Percentiles rank a stretch among this genome's conserved stretches.
Evolutionary conservation across 2,113 vertebrate genomes (phyloP).

Genomic region (Oreocharis arfaki): DNA sequence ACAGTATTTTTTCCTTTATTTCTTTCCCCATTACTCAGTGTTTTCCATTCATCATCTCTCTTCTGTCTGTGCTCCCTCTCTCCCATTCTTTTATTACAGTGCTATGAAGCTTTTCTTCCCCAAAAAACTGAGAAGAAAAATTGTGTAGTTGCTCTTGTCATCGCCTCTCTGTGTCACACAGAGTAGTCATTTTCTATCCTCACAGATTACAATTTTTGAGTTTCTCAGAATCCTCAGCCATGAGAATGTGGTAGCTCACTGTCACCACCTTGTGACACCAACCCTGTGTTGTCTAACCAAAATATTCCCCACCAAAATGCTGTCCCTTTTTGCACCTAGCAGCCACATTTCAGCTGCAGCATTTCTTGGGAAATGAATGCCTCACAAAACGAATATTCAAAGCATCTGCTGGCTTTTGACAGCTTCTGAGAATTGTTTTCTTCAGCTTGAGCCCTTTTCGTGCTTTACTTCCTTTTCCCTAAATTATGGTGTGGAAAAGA

Average conservation of each 20-base stretch:
- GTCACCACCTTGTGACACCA: neutral
- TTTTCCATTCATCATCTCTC: neutral
- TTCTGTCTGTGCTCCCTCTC: neutral
- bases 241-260: neutral
- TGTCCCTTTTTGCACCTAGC: neutral
- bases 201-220: neutral
- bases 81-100: neutral
- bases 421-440: neutral
- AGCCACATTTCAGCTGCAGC: neutral
- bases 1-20: neutral
- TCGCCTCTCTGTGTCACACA: neutral
- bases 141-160: neutral
- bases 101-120: neutral
- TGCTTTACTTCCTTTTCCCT: neutral
- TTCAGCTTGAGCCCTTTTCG: neutral
- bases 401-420: neutral
- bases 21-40: neutral
- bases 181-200: neutral
- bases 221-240: neutral
- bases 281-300: neutral
- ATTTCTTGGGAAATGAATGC: neutral
- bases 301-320: neutral
- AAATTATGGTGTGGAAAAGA: neutral
- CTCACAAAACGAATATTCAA: neutral
- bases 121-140: neutral